A percentile compares a stretch with the other conserved stretches of the same genome.
Evolutionary conservation across 2,113 vertebrate genomes (phyloP).

Genomic region (Mesoclemmys tuberculata): DNA sequence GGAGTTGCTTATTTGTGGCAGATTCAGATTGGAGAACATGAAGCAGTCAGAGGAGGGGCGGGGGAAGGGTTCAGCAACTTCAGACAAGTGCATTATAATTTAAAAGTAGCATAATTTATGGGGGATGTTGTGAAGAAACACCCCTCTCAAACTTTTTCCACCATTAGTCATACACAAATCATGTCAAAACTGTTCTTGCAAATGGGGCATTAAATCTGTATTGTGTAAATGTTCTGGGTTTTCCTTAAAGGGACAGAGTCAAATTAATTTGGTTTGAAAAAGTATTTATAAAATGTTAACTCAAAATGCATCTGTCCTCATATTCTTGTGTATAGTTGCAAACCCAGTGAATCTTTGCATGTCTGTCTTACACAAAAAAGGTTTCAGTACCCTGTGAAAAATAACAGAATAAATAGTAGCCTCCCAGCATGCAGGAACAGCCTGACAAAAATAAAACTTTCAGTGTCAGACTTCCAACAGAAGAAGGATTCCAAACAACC

Average conservation of each 20-base stretch:
- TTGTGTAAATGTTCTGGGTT: not conserved
- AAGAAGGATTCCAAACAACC: not conserved
- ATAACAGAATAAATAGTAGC: not conserved
- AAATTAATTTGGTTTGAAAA: not conserved
- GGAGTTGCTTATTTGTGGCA: not conserved
- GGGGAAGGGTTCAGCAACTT: not conserved
- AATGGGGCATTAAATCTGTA: not conserved
- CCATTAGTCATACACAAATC: not conserved
- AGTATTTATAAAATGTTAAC: not conserved
- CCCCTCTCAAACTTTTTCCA: not conserved
- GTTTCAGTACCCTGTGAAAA: not conserved
- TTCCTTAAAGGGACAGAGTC: not conserved
- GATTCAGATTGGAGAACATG: not conserved
- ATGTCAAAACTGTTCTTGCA: not conserved
- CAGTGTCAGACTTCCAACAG: not conserved
- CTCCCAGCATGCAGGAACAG: not conserved
- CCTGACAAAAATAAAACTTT: not conserved
- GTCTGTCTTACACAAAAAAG: not conserved
- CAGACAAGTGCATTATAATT: not conserved
- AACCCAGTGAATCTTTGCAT: not conserved
- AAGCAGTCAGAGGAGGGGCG: not conserved
- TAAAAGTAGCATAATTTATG: not conserved
- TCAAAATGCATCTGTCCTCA: not conserved
- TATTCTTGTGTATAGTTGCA: not conserved
- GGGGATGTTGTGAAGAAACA: not conserved